Percentiles rank a stretch among this genome's conserved stretches.
Evolutionary conservation across 2,888 invertebrate genomes (phyloP).

Genomic region (Andrena camellia): DNA sequence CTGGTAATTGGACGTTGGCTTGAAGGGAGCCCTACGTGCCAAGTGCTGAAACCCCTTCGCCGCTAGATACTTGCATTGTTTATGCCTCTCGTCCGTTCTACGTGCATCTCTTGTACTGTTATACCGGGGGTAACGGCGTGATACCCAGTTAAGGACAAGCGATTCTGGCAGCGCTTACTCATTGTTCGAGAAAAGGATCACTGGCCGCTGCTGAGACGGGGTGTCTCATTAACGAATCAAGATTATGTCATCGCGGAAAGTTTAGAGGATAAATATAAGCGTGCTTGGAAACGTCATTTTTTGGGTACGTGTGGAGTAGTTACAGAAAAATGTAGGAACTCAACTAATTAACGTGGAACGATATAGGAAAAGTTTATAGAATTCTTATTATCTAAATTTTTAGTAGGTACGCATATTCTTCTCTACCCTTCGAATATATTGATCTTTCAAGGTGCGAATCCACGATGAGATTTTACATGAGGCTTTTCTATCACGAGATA

Average conservation of each 20-base stretch:
- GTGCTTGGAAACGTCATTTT: too few relatives aligned
- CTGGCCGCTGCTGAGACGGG: neutral
- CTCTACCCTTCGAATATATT: too few relatives aligned
- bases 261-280: neutral
- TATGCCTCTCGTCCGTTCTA: slow-evolving; percentile 68
- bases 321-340: too few relatives aligned
- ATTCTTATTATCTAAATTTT: too few relatives aligned
- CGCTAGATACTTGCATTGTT: slow-evolving; percentile 82
- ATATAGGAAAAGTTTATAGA: too few relatives aligned
- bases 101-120: slow-evolving; percentile 58
- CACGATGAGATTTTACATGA: too few relatives aligned
- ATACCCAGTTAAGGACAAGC: slow-evolving; percentile 67
- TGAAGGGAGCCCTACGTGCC: slow-evolving; percentile 82
- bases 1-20: slow-evolving; percentile 84
- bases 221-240: slow-evolving; percentile 15
- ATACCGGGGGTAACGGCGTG: slow-evolving; percentile 41
- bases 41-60: slow-evolving; percentile 82
- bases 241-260: neutral
- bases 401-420: too few relatives aligned
- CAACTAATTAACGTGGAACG: too few relatives aligned
- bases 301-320: too few relatives aligned
- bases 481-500: too few relatives aligned
- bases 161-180: slow-evolving; percentile 52
- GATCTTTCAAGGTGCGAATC: too few relatives aligned
- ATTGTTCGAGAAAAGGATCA: slow-evolving; percentile 44